These are phyloP conservation scores for Taeniopygia guttata DNA, from an alignment of 2,797 vertebrate species.

Conservation along the genomic window DNA sequence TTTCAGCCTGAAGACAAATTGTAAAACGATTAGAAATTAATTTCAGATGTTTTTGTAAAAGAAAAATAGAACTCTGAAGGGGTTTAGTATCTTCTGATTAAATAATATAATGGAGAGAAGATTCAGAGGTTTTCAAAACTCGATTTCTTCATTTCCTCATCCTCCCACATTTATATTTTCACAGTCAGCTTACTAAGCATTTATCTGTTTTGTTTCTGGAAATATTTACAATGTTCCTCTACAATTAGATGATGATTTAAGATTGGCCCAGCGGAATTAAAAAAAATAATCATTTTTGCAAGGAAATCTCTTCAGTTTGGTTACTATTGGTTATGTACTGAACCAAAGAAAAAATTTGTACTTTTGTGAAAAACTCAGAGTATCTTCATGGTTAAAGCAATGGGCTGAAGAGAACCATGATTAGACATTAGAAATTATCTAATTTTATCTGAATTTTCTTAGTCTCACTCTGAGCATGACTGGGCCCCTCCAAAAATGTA, in stretches of 20 bases:
- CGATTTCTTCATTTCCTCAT: background rate
- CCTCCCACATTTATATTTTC: background rate
- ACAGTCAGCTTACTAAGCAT: fast-evolving
- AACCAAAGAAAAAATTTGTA: background rate
- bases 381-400: background rate
- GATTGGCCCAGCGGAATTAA: fast-evolving
- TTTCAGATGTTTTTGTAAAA: background rate
- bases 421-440: background rate
- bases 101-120: background rate
- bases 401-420: background rate
- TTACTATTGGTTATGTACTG: background rate
- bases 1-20: background rate
- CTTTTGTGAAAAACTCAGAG: background rate
- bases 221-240: background rate
- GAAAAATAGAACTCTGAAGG: background rate
- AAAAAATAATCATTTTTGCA: background rate
- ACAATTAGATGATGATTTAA: background rate
- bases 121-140: background rate
- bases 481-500: background rate
- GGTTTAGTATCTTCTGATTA: background rate
- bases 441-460: background rate
- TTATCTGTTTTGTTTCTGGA: background rate
- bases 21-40: background rate
- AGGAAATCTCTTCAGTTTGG: background rate
- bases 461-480: background rate